Evolutionary conservation across 2,797 vertebrate species (phyloP).

Genomic region (Scleropages formosus): DNA sequence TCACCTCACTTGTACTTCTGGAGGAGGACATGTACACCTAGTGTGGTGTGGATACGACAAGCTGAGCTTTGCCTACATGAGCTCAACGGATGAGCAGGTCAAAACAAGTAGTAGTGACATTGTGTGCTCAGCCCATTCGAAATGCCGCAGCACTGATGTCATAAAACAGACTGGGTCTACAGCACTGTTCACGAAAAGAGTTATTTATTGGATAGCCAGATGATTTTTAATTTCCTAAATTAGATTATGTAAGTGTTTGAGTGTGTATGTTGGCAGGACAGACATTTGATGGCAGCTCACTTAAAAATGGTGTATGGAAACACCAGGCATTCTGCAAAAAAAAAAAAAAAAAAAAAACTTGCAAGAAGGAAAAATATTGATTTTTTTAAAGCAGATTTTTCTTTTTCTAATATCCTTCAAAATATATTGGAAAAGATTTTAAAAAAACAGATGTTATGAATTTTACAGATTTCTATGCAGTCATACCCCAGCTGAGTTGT

Average conservation of each 20-base stretch:
- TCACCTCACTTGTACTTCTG: constrained; percentile 9
- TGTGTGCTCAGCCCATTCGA: background rate
- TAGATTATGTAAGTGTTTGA: background rate
- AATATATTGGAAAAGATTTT: too few relatives aligned
- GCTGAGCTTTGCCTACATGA: background rate
- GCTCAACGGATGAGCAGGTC: background rate
- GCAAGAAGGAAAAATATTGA: too few relatives aligned
- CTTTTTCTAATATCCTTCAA: too few relatives aligned
- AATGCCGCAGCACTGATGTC: constrained; percentile 11
- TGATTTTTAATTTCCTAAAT: constrained; percentile 5
- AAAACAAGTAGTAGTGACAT: constrained; percentile 8
- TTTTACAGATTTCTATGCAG: too few relatives aligned
- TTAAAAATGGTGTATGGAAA: background rate
- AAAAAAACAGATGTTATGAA: too few relatives aligned
- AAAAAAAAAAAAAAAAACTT: too few relatives aligned
- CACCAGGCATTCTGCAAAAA: too few relatives aligned
- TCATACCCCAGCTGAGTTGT: too few relatives aligned
- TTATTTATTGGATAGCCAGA: constrained; percentile 10
- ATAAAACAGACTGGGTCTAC: background rate
- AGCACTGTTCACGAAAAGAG: background rate
- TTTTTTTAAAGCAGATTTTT: too few relatives aligned
- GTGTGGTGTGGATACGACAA: background rate
- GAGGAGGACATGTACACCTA: constrained; percentile 5
- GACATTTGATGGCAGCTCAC: background rate
- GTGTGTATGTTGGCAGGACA: background rate